A percentile compares a stretch with the other conserved stretches of the same genome.
phyloP scores from a whole-genome alignment of 2,888 invertebrate species.

The Acleris holmiana region DNA sequence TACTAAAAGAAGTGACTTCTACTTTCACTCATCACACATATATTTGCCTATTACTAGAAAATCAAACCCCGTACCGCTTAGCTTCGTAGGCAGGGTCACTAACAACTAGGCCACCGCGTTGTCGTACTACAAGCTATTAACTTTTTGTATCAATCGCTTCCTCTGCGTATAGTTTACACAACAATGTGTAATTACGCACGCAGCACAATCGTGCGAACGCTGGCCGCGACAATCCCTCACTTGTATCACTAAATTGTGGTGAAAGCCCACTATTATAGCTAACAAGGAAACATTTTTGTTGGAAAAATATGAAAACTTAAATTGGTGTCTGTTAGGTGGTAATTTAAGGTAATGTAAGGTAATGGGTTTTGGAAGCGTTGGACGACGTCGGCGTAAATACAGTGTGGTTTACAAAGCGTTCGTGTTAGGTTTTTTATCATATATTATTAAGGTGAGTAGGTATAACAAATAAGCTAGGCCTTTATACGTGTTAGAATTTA shows the following conservation, averaged over 20 bases:
- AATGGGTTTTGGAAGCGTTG: not conserved
- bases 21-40: too few relatives aligned
- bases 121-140: too few relatives aligned
- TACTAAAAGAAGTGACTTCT: too few relatives aligned
- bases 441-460: too few relatives aligned
- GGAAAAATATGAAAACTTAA: conserved; percentile 32
- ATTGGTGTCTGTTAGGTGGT: conserved; percentile 25
- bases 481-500: too few relatives aligned
- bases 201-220: conserved; percentile 36
- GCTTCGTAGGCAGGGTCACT: too few relatives aligned
- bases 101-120: too few relatives aligned
- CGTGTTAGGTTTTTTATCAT: too few relatives aligned
- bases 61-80: too few relatives aligned
- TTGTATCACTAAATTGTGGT: conserved; percentile 44
- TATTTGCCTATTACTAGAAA: too few relatives aligned
- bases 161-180: conserved; percentile 13
- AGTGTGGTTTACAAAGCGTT: not conserved
- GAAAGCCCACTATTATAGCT: conserved; percentile 47
- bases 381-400: not conserved
- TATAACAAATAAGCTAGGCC: too few relatives aligned
- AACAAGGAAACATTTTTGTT: conserved; percentile 35
- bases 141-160: conserved; percentile 23
- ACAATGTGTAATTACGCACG: conserved; percentile 39
- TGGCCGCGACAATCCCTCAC: conserved; percentile 30
- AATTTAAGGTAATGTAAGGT: conserved; percentile 13